Evolutionary conservation across 1,140 invertebrate species (phyloP).

Genomic region (Leptinotarsa undecemlineata): DNA sequence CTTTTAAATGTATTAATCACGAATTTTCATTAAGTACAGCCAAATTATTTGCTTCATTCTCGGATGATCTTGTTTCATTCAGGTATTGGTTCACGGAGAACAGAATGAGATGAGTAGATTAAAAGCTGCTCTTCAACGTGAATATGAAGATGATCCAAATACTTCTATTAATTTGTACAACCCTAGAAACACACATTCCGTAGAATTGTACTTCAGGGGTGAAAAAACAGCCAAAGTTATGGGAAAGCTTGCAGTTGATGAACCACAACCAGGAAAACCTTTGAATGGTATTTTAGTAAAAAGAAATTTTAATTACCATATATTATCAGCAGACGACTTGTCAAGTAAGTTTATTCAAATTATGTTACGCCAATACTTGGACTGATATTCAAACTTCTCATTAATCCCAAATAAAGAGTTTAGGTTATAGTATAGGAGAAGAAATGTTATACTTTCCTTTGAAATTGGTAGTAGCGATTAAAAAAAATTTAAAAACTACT

Average conservation of each 20-base stretch:
- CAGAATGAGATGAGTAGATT: conserved; percentile 98
- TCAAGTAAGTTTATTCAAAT: conserved; percentile 66
- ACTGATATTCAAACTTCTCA: too few relatives aligned
- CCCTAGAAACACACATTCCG: conserved; percentile 92
- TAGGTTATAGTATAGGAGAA: too few relatives aligned
- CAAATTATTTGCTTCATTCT: conserved; percentile 18
- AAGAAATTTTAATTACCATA: conserved; percentile 97
- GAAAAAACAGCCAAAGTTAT: conserved; percentile 99
- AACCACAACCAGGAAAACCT: conserved; percentile 75
- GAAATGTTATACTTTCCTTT: too few relatives aligned
- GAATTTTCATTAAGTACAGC: too few relatives aligned
- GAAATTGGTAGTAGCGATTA: too few relatives aligned
- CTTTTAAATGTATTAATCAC: too few relatives aligned
- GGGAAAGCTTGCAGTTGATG: conserved; percentile 84
- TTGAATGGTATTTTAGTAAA: conserved; percentile 95
- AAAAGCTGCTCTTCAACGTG: conserved; percentile 89
- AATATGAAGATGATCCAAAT: conserved; percentile 90
- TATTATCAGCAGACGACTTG: conserved; percentile 88
- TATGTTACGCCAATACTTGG: too few relatives aligned
- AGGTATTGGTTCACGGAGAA: conserved; percentile 96
- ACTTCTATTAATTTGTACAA: conserved; percentile 93
- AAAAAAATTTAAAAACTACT: too few relatives aligned
- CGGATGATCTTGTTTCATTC: not conserved
- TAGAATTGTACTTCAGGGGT: conserved; percentile 92
- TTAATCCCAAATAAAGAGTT: too few relatives aligned